Evolutionary conservation across 2,888 invertebrate species (phyloP).

Genomic region (Apocheima hispidaria): DNA sequence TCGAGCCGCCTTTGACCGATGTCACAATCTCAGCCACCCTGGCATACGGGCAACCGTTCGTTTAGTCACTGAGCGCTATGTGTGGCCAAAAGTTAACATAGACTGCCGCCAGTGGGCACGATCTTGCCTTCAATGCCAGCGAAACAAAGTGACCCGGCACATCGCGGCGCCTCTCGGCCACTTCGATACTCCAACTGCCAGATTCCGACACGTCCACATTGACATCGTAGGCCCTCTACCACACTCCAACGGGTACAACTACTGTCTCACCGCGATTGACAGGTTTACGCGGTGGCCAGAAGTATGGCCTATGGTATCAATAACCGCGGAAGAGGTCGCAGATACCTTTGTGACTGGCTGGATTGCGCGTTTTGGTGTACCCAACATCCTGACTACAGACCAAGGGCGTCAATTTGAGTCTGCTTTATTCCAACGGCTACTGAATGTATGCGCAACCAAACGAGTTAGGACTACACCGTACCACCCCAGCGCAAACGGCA

Average conservation of each 20-base stretch:
- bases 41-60: no score
- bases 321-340: no score
- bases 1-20: no score
- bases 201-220: no score
- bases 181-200: no score
- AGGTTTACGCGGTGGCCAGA: constrained; percentile 4
- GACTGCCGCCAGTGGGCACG: constrained; percentile 2
- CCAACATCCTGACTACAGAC: neutral
- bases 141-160: no score
- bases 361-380: constrained; percentile 1
- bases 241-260: neutral
- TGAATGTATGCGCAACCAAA: neutral
- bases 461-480: neutral
- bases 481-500: no score
- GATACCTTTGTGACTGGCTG: neutral
- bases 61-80: no score
- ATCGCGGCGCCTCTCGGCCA: no score
- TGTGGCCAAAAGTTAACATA: neutral
- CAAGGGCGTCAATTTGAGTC: constrained; percentile 5
- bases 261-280: constrained; percentile 4
- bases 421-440: neutral
- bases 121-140: neutral
- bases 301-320: neutral
- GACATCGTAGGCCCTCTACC: no score
- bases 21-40: no score